These are phyloP conservation scores for Callithrix jacchus DNA, from an alignment of 2,113 vertebrate genomes.

Conservation along the genomic window DNA sequence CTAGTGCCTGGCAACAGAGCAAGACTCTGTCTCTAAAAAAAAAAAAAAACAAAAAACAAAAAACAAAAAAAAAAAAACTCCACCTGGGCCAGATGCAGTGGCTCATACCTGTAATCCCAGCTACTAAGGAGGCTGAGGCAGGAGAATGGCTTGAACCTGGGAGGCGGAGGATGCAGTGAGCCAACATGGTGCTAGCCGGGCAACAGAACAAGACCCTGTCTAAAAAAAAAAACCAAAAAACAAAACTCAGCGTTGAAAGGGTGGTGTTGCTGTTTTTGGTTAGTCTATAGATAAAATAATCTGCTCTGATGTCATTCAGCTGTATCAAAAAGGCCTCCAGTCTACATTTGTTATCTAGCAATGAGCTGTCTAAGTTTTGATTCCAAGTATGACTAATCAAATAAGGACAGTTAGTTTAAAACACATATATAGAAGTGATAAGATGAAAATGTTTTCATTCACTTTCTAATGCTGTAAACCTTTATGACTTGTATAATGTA, in stretches of 20 bases:
- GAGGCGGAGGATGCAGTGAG: too few relatives aligned
- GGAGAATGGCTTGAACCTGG: too few relatives aligned
- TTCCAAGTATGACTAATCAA: slow-evolving; percentile 40
- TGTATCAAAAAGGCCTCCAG: neutral
- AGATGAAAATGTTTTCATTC: slow-evolving; percentile 21
- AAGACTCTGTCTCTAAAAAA: too few relatives aligned
- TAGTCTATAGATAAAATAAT: slow-evolving; percentile 37
- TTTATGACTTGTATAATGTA: slow-evolving; percentile 30
- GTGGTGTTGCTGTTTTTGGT: slow-evolving; percentile 23
- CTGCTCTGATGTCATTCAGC: slow-evolving; percentile 40
- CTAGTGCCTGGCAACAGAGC: too few relatives aligned
- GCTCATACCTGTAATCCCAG: too few relatives aligned
- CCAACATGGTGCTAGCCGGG: too few relatives aligned
- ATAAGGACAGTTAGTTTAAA: slow-evolving; percentile 42
- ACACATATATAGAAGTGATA: slow-evolving; percentile 26
- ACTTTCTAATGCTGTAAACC: neutral
- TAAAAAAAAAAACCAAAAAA: too few relatives aligned
- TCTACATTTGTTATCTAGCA: neutral
- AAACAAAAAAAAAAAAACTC: neutral
- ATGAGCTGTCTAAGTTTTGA: slow-evolving; percentile 33
- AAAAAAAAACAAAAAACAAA: too few relatives aligned
- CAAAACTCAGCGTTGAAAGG: neutral
- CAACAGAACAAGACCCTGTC: too few relatives aligned
- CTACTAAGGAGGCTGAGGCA: too few relatives aligned
- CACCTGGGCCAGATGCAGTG: too few relatives aligned